Evolutionary conservation across 2,797 vertebrate species (phyloP).

Genomic region (Anguilla obscura): DNA sequence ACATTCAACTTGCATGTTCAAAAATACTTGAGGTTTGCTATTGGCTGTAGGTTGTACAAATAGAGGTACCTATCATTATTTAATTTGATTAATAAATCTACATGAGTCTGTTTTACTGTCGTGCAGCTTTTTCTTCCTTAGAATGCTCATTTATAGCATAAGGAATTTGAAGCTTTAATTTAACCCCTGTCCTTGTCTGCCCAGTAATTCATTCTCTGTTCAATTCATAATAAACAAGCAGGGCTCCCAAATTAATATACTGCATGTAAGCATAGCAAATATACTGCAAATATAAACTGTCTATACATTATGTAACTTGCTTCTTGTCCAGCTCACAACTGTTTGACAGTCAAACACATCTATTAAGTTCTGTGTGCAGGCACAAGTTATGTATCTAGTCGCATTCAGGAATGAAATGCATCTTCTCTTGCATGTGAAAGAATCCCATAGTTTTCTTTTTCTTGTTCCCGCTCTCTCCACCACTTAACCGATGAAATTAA

Average conservation of each 20-base stretch:
- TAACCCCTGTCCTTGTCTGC: neutral
- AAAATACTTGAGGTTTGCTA: neutral
- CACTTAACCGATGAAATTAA: neutral
- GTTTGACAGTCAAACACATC: slow-evolving; percentile 15
- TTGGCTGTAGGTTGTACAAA: neutral
- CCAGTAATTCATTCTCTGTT: slow-evolving; percentile 16
- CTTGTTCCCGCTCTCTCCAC: neutral
- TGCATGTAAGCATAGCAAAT: neutral
- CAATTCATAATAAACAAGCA: slow-evolving; percentile 26
- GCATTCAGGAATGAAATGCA: neutral
- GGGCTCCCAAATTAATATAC: neutral
- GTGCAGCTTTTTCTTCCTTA: neutral
- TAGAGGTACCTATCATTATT: neutral
- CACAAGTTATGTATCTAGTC: neutral
- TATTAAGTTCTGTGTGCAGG: neutral
- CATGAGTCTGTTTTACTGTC: neutral
- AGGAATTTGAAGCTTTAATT: neutral
- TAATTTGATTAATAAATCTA: neutral
- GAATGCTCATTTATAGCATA: neutral
- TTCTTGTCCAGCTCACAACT: slow-evolving; percentile 16
- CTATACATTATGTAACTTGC: slow-evolving; percentile 12
- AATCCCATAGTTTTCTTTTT: neutral
- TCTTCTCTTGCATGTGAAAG: slow-evolving; percentile 1
- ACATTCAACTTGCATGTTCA: neutral
- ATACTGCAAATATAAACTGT: neutral